phyloP scores from a whole-genome alignment of 2,888 invertebrate species.

The Leucoptera coffeella region DNA sequence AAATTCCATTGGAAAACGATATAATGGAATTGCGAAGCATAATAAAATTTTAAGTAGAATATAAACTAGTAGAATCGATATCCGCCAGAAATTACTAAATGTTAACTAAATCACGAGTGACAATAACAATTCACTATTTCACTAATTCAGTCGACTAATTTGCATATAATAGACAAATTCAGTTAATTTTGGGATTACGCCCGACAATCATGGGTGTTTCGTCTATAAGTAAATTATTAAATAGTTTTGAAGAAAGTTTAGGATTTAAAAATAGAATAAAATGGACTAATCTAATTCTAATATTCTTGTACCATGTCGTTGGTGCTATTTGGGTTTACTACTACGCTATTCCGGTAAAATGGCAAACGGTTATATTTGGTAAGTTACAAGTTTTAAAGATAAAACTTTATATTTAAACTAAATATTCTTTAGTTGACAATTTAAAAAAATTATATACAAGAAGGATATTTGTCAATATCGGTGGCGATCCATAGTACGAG shows the following conservation, averaged over 20 bases:
- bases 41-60: too few species aligned
- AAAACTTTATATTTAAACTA: not conserved
- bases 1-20: too few species aligned
- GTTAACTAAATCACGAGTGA: too few species aligned
- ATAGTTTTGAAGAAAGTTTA: constrained; percentile 24
- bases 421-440: not conserved
- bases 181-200: too few species aligned
- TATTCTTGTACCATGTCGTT: constrained; percentile 25
- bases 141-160: too few species aligned
- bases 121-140: too few species aligned
- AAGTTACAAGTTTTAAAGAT: constrained; percentile 10
- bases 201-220: too few species aligned
- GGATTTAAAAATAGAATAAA: constrained; percentile 40
- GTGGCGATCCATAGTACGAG: too few species aligned
- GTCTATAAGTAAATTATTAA: constrained; percentile 20
- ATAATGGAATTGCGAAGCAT: too few species aligned
- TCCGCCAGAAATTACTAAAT: too few species aligned
- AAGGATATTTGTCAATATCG: not conserved
- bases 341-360: constrained; percentile 32
- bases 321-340: constrained; percentile 34
- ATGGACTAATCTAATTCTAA: constrained; percentile 27
- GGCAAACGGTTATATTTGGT: constrained; percentile 36
- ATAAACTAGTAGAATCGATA: too few species aligned
- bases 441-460: constrained; percentile 1
- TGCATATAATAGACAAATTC: too few species aligned